Evolutionary conservation across 2,797 vertebrate species (phyloP), one percentile per base, ranked within the genome.

Genomic region (Pteronotus mesoamericanus): DNA sequence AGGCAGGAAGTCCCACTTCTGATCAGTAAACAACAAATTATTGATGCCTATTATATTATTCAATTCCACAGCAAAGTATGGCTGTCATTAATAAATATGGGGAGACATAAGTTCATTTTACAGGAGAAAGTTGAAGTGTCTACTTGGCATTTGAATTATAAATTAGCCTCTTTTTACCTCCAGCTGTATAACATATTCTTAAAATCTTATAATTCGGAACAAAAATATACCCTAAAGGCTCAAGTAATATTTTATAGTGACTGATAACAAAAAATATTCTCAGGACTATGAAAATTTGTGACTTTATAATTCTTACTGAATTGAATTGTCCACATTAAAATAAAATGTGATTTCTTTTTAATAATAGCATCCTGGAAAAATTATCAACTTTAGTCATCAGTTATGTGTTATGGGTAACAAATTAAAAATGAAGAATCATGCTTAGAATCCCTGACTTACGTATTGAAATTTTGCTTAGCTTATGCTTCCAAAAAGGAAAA

Each of bases 11-110:
- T 26, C 34, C 95, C 22, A 26, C 16, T 89, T 94, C 85, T 83
- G 89, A 94, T 78, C 68, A 46, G 79, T 77, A 90, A 68, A 79
- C 92, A 96, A 96, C 0, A 94, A 96, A 95, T 97, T 71, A 98
- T 97, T 98, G 95, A 98, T 97, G 79, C 87, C 87, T 96, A 75
- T 96, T 98, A 86, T 87, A 93, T 89, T 92, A 96, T 98, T 97
- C 74, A 96, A 91, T 61, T 80, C 42, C 93, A 80, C 80, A 88
- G 68, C 92, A 97, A 98, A 98, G 86, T 84, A 78, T 55, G 37
- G 59, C 85, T 98, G 89, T 94, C 95, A 97, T 77, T 94, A 95
- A 97, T 92, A 97, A 94, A 97, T 95, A 83, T 82, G 95, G 87
- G 44, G 19, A 69, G 84, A 91, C 83, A 91, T 96, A 94, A 85